phyloP scores from a whole-genome alignment of 2,113 vertebrate species.

The Oreotrochilus melanogaster region DNA sequence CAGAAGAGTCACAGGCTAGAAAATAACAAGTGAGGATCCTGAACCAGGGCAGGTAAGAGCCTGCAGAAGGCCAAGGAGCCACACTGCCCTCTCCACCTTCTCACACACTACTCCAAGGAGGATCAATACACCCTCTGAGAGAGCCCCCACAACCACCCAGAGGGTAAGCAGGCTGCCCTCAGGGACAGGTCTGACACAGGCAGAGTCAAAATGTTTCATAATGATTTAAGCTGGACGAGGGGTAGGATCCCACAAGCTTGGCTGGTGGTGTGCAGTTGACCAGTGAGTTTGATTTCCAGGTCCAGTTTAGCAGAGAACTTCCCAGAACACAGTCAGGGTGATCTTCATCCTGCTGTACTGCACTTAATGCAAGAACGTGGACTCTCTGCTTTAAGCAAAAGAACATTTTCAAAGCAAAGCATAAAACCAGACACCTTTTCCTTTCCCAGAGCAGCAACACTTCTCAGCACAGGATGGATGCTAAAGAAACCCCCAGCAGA shows the following conservation, averaged over 20 bases:
- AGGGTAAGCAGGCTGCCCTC: neutral
- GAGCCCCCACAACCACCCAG: neutral
- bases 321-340: neutral
- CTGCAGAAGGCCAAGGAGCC: neutral
- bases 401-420: neutral
- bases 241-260: neutral
- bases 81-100: neutral
- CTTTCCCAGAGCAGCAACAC: neutral
- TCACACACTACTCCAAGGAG: neutral
- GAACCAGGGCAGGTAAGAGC: neutral
- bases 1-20: neutral
- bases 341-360: neutral
- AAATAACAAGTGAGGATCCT: neutral
- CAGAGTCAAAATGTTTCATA: neutral
- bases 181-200: neutral
- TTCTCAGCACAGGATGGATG: neutral
- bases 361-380: neutral
- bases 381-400: neutral
- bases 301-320: neutral
- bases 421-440: neutral
- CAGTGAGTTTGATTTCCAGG: neutral
- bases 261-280: neutral
- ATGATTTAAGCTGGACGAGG: neutral
- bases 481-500: neutral
- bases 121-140: neutral